A percentile compares a stretch with the other conserved stretches of the same genome.
Conservation (phyloP, 2,888 invertebrate genomes). For the Ophraella communa region DNA sequence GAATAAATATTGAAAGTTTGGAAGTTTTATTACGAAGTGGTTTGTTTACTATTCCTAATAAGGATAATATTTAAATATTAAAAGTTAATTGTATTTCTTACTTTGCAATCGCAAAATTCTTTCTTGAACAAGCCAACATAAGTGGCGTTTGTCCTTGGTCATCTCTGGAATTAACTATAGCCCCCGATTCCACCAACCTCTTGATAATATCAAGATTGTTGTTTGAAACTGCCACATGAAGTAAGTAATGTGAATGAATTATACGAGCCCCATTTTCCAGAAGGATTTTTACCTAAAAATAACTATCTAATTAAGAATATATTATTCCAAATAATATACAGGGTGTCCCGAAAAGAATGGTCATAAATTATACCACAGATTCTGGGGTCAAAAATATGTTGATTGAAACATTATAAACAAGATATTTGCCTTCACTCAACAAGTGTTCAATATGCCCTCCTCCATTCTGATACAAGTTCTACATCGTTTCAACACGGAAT, state of each 20-base stretch:
- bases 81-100: constrained; percentile 54
- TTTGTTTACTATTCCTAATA: too few species aligned
- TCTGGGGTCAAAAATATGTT: too few species aligned
- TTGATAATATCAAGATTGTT: constrained; percentile 67
- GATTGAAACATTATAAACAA: too few species aligned
- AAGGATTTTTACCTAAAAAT: constrained; percentile 55
- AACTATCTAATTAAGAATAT: background rate
- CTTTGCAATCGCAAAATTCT: constrained; percentile 60
- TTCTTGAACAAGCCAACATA: constrained; percentile 63
- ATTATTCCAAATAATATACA: background rate
- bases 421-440: too few species aligned
- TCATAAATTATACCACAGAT: too few species aligned
- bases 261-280: constrained; percentile 72
- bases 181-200: constrained; percentile 65
- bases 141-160: constrained; percentile 74
- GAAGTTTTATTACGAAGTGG: too few species aligned
- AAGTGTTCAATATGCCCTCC: too few species aligned
- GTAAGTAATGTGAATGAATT: constrained; percentile 72
- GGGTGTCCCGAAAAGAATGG: background rate
- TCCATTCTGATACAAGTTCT: too few species aligned
- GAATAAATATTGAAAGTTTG: background rate
- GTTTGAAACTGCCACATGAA: constrained; percentile 72
- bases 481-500: too few species aligned
- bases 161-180: constrained; percentile 69
- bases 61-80: too few species aligned